Conservation (phyloP, 2,113 vertebrate genomes). For the Rhabdornis inornatus region DNA sequence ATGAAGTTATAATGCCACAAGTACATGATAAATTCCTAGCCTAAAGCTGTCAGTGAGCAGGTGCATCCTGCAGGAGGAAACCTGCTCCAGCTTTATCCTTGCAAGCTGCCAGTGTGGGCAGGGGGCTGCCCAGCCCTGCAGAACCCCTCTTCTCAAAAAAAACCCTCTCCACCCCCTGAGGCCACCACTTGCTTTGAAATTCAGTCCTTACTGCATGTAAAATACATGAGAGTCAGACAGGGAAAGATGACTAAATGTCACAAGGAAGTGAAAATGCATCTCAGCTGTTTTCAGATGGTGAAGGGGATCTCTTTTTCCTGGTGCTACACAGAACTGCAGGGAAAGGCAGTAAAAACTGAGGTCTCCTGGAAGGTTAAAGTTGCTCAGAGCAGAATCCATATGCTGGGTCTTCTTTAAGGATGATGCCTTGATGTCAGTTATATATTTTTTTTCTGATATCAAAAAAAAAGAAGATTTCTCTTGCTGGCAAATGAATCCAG, state of each 20-base stretch:
- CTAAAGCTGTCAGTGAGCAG: fast-evolving
- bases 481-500: neutral
- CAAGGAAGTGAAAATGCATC: neutral
- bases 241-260: neutral
- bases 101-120: fast-evolving
- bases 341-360: neutral
- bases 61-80: neutral
- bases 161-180: fast-evolving
- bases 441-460: neutral
- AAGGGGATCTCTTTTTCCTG: neutral
- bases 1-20: neutral
- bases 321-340: neutral
- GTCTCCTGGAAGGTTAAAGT: neutral
- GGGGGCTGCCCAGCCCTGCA: fast-evolving
- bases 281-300: neutral
- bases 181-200: neutral
- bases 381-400: neutral
- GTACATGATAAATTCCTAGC: neutral
- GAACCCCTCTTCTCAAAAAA: neutral
- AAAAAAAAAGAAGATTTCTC: neutral
- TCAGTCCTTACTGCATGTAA: neutral
- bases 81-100: neutral
- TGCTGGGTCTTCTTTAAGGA: neutral
- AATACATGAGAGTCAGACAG: neutral
- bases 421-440: neutral